Base-by-base conservation (phyloP, 2,888 invertebrate genomes). In the Lamproptera curius region DNA sequence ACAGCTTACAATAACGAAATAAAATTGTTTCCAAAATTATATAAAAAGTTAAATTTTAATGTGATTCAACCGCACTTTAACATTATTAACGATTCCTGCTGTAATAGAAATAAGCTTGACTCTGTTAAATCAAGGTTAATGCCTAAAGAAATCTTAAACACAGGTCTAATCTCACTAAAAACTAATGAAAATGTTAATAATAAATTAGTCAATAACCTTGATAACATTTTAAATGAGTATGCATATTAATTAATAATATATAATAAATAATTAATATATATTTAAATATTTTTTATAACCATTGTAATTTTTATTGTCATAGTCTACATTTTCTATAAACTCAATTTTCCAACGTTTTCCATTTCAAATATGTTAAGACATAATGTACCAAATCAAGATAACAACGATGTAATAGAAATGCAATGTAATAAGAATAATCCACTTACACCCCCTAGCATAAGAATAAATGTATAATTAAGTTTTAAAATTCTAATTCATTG, bases 331-430 rank as follows among this genome's bases (percentile, higher is more conserved):
- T 31, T 31, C 31, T 31, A 9, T 31, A 31, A 36, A 36, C 42
- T 9, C 36, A 35, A 23, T 48, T 39, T 34, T 51, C 42, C 37
- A 51, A 46, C 16, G 53, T 53, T 13, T 53, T 56, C 2, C 53
- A 45, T 44, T 40, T 51, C 49, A 50, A 57, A 28, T 42, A 10
- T 16, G 38, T 20, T 38, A 16, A 4, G 20, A 20, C 5, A n/a
- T n/a, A 38, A 38, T n/a, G 11, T 38, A 38, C 15, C 15, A 16
- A 20, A 38, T 20, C 38, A n/a, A 10, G 5, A 20, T 38, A 20
- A 38, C 10, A n/a, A 20, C 4, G 38, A 38, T 16, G 35, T 17
- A 33, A 16, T 36, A 43, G 23, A 16, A 10, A 16, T 48, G 16
- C 13, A 34, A 34, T n/a, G 14, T 11, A 34, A 34, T 14, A 16